Percentiles rank a stretch among this genome's conserved stretches.
These are phyloP conservation scores for Drosophila novamexicana DNA, from an alignment of 1,140 invertebrate genomes.

Conservation along the genomic window DNA sequence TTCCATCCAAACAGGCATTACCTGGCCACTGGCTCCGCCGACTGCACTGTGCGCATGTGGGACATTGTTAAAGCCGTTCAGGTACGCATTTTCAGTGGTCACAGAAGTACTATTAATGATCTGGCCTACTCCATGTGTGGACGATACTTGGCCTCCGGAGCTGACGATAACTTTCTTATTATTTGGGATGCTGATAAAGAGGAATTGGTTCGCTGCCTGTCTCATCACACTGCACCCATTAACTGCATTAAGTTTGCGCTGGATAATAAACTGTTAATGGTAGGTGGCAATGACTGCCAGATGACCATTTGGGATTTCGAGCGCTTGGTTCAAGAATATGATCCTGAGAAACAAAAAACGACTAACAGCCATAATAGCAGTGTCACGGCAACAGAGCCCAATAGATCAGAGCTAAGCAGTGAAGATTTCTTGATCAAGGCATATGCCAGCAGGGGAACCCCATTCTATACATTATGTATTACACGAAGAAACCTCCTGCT, in stretches of 20 bases:
- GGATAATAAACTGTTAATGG: conserved; percentile 56
- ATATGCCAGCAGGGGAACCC: conserved; percentile 25
- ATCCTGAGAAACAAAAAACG: not conserved
- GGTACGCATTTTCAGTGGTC: conserved; percentile 55
- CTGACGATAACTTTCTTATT: conserved; percentile 38
- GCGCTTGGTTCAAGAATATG: conserved; percentile 13
- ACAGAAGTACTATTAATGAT: conserved; percentile 21
- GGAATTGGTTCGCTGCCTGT: conserved; percentile 19
- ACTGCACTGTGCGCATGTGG: conserved; percentile 58
- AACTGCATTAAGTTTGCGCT: conserved; percentile 37
- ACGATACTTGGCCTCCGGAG: conserved; percentile 50
- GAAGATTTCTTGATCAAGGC: conserved; percentile 28
- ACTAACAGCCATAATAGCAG: not conserved
- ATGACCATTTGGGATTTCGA: conserved; percentile 62
- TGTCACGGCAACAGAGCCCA: not conserved
- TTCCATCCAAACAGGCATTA: conserved; percentile 65
- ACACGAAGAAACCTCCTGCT: conserved; percentile 50
- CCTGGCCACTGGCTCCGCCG: conserved; percentile 59
- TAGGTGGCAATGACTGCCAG: conserved; percentile 46
- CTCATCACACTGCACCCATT: conserved; percentile 33
- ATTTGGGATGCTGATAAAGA: conserved; percentile 50
- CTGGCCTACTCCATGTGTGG: conserved; percentile 54
- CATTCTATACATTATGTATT: conserved; percentile 38
- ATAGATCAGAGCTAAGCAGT: not conserved
- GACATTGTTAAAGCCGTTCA: conserved; percentile 40